Evolutionary conservation across 2,888 invertebrate species (phyloP), one percentile per base, ranked within the genome.

Genomic region (Coelinius sp.): DNA sequence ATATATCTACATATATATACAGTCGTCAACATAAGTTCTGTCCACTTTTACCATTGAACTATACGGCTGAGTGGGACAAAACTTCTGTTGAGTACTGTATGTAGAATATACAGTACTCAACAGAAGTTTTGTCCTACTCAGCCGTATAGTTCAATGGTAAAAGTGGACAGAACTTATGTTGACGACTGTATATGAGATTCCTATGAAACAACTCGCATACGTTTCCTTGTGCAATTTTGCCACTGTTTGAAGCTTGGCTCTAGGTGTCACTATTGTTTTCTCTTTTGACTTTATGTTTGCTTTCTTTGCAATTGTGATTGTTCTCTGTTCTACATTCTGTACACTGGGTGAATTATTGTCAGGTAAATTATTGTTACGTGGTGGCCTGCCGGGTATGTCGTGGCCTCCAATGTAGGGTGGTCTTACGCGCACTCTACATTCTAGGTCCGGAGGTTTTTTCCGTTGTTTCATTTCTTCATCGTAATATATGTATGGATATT

Each of bases 401-500:
- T 66, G 69, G 1, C 69, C 67, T 38, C 46, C 27, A 12, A 70
- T 24, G n/a, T 69, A 71, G 5, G 78, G 73, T 5, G 67, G 62
- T 49, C 63, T 7, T 0, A 63, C 56, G 1, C 70, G 27, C 8
- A 52, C 46, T 56, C 73, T 77, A 70, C 78, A 79, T 65, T 81
- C 78, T 6, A 77, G 22, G 14, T 68, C 49, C 10, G 66, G 35
- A 41, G n/a, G 10, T 1, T 69, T 27, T 46, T 8, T 35, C 63
- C 71, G 49, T 14, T 25, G 4, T 24, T 24, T 22, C 7, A 46
- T 35, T 46, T 46, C 22, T 31, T 90, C 89, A 53, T 91, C 91
- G 80, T 91, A 91, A 70, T 91, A 89, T 0, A 90, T 90, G 0
- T 90, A 90, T 0, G 91, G 91, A 81, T 88, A 88, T 76, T 89